A percentile compares a stretch with the other conserved stretches of the same genome.
phyloP scores from a whole-genome alignment of 2,888 invertebrate genomes.

The Brenthis daphne region DNA sequence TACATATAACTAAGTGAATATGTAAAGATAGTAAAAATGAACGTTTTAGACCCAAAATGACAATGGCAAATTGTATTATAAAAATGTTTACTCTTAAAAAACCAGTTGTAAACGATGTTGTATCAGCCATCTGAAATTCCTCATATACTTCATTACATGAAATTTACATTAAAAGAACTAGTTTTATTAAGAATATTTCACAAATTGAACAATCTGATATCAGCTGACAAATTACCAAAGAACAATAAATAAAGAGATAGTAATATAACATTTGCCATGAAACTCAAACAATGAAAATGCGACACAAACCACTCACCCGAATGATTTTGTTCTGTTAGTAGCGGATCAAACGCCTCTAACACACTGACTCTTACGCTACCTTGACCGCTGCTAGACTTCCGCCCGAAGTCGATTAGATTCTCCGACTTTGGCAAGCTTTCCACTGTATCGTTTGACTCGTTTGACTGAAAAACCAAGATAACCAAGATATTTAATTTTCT shows the following conservation, averaged over 20 bases:
- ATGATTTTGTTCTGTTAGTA: conserved; percentile 84
- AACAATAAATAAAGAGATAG: neutral
- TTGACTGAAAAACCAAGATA: conserved; percentile 55
- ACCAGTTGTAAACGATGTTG: no score
- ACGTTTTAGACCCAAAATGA: conserved; percentile 6
- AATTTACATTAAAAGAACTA: no score
- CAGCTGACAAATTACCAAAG: no score
- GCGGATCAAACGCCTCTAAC: conserved; percentile 93
- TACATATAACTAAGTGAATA: neutral
- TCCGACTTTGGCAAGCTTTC: conserved; percentile 65
- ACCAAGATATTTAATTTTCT: no score
- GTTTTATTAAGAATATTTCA: no score
- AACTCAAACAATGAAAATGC: conserved; percentile 42
- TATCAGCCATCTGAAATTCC: no score
- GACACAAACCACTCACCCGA: conserved; percentile 78
- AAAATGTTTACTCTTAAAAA: no score
- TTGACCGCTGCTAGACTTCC: conserved; percentile 54
- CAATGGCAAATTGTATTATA: conserved; percentile 14
- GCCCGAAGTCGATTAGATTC: conserved; percentile 76
- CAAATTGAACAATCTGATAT: no score
- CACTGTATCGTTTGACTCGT: conserved; percentile 67
- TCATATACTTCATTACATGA: no score
- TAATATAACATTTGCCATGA: conserved; percentile 32
- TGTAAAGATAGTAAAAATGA: neutral
- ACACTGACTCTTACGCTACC: conserved; percentile 85